Base-by-base conservation (phyloP, 2,888 invertebrate genomes). In the Drosophila pseudotakahashii region DNA sequence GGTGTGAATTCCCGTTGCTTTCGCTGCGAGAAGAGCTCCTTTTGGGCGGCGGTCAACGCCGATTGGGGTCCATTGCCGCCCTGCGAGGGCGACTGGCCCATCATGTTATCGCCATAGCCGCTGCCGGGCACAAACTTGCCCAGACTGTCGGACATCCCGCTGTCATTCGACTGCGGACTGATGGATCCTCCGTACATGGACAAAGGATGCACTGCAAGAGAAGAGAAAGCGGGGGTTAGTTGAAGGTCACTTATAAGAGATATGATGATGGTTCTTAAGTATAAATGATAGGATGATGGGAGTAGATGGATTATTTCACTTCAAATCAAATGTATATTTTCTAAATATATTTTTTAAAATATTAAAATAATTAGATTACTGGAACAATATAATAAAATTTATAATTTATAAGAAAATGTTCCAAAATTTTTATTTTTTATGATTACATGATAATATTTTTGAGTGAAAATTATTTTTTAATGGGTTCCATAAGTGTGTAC, bases 1-100 rank as follows among this genome's bases (percentile, higher is more conserved):
- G 98, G 98, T 75, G 98, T 98, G 92, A 99, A 98, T 92, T 98
- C 98, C 13, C 99, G 94, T 90, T 98, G 98, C 91, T 98, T 98
- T 86, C 98, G 94, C 89, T 97, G 96, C 1, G 96, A 96, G 92
- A 97, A 97, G 88, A 97, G 94, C 78, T 97, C 97, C 90, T 97
- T 97, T 79, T 96, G 94, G 83, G 95, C 88, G 10, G 83, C 87
- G 2, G 87, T 81, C 64, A 84, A 13, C 13, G 73, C 72, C 0
- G 87, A 78, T 16, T 79, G 84, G 0, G 81, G 66, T 4, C 72
- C 75, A 23, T 74, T 63, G 55, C 64, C 52, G 16, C 51, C 53
- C 55, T 77, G 81, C 9, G 67, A 73, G 0, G 60, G 91, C 63
- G 70, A 93, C 91, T 51, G 86, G 44, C 50, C 74, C 71, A 60